phyloP scores from a whole-genome alignment of 2,797 vertebrate species.

The Sebastes oblongus region DNA sequence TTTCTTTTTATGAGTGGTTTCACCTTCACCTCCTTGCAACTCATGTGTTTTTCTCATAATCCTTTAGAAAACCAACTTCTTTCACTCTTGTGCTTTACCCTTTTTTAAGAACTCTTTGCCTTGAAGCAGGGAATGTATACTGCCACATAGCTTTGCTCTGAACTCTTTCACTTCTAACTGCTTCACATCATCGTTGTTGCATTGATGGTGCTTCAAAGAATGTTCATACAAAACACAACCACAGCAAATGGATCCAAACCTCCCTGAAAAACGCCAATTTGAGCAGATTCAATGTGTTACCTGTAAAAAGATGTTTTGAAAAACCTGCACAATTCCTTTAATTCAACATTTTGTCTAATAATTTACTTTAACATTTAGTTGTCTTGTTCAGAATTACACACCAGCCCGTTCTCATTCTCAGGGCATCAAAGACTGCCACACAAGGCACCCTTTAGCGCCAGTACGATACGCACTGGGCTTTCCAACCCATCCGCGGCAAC shows the following conservation, averaged over 20 bases:
- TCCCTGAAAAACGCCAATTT: not conserved
- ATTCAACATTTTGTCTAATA: not conserved
- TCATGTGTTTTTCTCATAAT: slow-evolving; percentile 7
- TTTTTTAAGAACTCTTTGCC: slow-evolving; percentile 8
- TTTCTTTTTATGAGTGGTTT: slow-evolving; percentile 1
- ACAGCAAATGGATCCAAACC: not conserved
- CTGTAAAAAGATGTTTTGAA: not conserved
- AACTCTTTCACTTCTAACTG: slow-evolving; percentile 5
- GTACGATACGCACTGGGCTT: not conserved
- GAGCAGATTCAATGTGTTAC: not conserved
- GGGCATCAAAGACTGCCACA: not conserved
- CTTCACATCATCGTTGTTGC: slow-evolving; percentile 4
- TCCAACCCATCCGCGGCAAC: not conserved
- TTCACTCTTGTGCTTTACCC: not conserved
- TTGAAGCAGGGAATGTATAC: slow-evolving; percentile 3
- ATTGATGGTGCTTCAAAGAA: not conserved
- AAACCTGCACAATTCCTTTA: not conserved
- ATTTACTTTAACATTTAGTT: not conserved
- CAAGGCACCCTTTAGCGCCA: not conserved
- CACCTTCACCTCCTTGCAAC: slow-evolving; percentile 10
- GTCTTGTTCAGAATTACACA: not conserved
- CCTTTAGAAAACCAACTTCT: slow-evolving; percentile 1
- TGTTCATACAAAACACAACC: not conserved
- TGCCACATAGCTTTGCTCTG: not conserved
- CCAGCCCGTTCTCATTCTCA: not conserved